Percentiles rank a stretch among this genome's conserved stretches.
Evolutionary conservation across 37 sponge, comb jelly and placozoan genomes (phyloP).

Genomic region (Hormiphora californensis): DNA sequence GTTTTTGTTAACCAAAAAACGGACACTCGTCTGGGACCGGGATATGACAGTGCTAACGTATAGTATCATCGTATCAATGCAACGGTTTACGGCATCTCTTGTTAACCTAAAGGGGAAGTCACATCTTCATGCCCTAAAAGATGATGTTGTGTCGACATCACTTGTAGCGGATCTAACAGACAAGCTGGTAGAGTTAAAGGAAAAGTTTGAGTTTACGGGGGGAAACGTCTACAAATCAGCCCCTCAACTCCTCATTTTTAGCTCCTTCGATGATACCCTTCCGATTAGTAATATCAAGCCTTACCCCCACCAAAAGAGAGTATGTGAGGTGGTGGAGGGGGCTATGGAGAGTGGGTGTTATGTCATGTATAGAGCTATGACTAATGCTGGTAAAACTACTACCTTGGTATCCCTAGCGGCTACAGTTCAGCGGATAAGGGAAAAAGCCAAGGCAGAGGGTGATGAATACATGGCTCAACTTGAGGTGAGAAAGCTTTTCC

Average conservation of each 20-base stretch:
- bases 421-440: background rate
- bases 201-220: slow-evolving; percentile 17
- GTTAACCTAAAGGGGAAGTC: slow-evolving; percentile 30
- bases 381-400: slow-evolving; percentile 54
- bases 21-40: background rate
- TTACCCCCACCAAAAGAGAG: slow-evolving; percentile 4
- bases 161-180: slow-evolving; percentile 1
- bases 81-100: background rate
- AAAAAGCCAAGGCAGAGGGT: no score
- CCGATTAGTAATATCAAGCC: slow-evolving; percentile 7
- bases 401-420: slow-evolving; percentile 26
- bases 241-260: slow-evolving; percentile 33
- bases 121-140: slow-evolving; percentile 33
- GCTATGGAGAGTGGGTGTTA: slow-evolving; percentile 29
- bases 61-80: slow-evolving; percentile 35
- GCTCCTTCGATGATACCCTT: background rate
- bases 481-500: no score
- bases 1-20: background rate
- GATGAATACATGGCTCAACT: no score
- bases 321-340: slow-evolving; percentile 19
- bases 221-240: background rate
- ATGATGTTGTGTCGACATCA: background rate
- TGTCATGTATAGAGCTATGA: slow-evolving; percentile 18
- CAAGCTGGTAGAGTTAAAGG: background rate
- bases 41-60: slow-evolving; percentile 9